Percentiles rank a stretch among this genome's conserved stretches.
Evolutionary conservation across 2,797 vertebrate species (phyloP).

Genomic region (Dermochelys coriacea): DNA sequence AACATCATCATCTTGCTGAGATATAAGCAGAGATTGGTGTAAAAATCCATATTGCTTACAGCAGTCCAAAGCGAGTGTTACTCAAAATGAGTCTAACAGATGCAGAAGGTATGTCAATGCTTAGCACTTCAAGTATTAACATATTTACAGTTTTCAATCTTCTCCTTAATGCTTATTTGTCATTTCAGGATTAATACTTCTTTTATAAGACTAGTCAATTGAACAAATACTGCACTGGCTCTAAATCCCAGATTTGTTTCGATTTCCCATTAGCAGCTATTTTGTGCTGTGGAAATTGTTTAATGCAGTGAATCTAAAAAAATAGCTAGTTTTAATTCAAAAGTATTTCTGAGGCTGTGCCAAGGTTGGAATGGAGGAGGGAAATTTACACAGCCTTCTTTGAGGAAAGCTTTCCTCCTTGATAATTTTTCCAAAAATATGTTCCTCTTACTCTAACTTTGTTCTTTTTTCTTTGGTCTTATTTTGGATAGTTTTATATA

Average conservation of each 20-base stretch:
- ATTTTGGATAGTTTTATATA: conserved; percentile 14
- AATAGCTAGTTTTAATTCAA: conserved; percentile 50
- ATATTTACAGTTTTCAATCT: conserved; percentile 61
- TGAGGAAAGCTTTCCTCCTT: conserved; percentile 51
- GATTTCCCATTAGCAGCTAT: conserved; percentile 65
- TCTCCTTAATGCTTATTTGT: conserved; percentile 61
- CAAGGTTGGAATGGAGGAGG: conserved; percentile 37
- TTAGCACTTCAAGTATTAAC: conserved; percentile 34
- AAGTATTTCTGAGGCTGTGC: conserved; percentile 66
- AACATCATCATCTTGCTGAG: conserved; percentile 61
- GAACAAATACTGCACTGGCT: conserved; percentile 68
- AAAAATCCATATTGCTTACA: conserved; percentile 76
- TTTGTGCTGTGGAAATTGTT: conserved; percentile 72
- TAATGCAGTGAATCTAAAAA: conserved; percentile 49
- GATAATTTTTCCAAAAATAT: conserved; percentile 52
- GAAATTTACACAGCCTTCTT: conserved; percentile 71
- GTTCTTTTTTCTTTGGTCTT: conserved; percentile 33
- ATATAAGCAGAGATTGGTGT: conserved; percentile 43
- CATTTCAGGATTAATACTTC: conserved; percentile 68
- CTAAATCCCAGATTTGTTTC: conserved; percentile 76
- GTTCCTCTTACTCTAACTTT: conserved; percentile 40
- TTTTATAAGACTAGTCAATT: conserved; percentile 77
- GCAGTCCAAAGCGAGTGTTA: conserved; percentile 32
- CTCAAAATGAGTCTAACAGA: conserved; percentile 65
- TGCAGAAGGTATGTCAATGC: conserved; percentile 51